Evolutionary conservation across 2,888 invertebrate genomes (phyloP).

Genomic region (Aethes cnicana): DNA sequence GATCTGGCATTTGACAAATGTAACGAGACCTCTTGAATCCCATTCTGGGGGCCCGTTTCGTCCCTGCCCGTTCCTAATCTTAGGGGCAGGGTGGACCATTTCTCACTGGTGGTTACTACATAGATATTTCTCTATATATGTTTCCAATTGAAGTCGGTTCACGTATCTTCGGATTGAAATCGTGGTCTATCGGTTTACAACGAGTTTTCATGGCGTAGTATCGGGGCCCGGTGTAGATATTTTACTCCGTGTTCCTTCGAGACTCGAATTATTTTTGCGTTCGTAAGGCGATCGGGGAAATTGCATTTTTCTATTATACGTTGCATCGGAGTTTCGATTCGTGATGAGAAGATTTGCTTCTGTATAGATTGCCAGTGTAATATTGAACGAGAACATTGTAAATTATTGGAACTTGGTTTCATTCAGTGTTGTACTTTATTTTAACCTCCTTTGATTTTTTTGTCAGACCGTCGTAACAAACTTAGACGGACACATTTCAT

Average conservation of each 20-base stretch:
- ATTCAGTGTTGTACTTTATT: too few relatives aligned
- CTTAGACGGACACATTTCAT: too few relatives aligned
- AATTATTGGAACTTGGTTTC: background rate
- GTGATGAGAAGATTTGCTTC: background rate
- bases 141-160: conserved; percentile 40
- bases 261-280: conserved; percentile 27
- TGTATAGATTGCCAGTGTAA: background rate
- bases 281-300: conserved; percentile 27
- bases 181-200: conserved; percentile 50
- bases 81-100: conserved; percentile 8
- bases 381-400: background rate
- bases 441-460: too few relatives aligned
- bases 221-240: conserved; percentile 23
- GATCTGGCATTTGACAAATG: conserved; percentile 14
- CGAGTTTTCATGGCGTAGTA: conserved; percentile 40
- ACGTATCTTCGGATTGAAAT: conserved; percentile 52
- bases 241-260: conserved; percentile 23
- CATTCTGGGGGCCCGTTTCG: background rate
- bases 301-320: conserved; percentile 30
- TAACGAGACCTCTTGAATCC: conserved; percentile 10
- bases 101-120: conserved; percentile 13
- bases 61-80: background rate
- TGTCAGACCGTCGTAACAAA: too few relatives aligned
- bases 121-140: conserved; percentile 23
- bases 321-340: conserved; percentile 8